A percentile compares a stretch with the other conserved stretches of the same genome.
phyloP scores from a whole-genome alignment of 2,797 vertebrate species.

The Microcaecilia unicolor region DNA sequence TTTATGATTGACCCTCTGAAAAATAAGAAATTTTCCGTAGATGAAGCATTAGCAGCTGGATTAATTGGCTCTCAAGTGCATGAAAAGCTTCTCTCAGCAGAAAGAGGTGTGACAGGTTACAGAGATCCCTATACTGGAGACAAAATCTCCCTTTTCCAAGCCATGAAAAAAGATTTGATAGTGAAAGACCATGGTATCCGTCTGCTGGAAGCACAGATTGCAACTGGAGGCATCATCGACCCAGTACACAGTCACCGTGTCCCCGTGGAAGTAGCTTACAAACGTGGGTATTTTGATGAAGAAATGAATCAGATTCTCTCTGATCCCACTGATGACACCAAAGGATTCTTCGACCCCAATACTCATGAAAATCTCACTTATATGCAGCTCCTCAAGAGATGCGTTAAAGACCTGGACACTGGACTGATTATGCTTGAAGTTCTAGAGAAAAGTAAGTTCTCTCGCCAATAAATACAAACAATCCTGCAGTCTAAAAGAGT shows the following conservation, averaged over 20 bases:
- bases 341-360: constrained; percentile 62
- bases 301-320: constrained; percentile 60
- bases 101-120: constrained; percentile 66
- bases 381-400: constrained; percentile 54
- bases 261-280: constrained; percentile 59
- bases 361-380: constrained; percentile 63
- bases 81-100: constrained; percentile 61
- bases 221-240: constrained; percentile 70
- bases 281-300: constrained; percentile 63
- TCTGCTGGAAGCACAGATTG: constrained; percentile 66
- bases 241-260: constrained; percentile 64
- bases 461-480: background rate
- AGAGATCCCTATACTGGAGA: constrained; percentile 53
- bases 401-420: constrained; percentile 56
- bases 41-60: constrained; percentile 60
- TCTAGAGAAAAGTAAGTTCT: background rate
- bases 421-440: constrained; percentile 43
- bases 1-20: constrained; percentile 59
- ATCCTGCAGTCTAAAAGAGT: background rate
- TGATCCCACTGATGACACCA: constrained; percentile 52
- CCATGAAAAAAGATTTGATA: constrained; percentile 66
- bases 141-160: constrained; percentile 9
- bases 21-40: constrained; percentile 63
- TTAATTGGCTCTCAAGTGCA: constrained; percentile 69
- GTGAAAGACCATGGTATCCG: constrained; percentile 58